Evolutionary conservation across 2,113 vertebrate genomes (phyloP), one percentile per base, ranked within the genome.

Genomic region (Periophthalmus modestus): DNA sequence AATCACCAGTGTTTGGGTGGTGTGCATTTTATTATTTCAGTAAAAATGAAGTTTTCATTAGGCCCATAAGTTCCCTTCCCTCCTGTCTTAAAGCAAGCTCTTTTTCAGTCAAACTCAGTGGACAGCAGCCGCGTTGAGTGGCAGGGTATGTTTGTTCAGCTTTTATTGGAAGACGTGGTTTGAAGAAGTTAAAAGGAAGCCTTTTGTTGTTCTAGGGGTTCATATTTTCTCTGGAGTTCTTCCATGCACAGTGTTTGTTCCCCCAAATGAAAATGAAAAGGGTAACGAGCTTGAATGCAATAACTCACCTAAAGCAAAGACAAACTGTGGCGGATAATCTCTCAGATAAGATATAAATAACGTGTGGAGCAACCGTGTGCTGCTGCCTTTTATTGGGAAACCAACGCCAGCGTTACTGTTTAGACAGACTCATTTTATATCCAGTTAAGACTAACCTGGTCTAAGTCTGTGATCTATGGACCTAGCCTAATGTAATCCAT

Each of bases 131-230:
- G 83, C 80, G 88, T 89, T 91, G 88, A 86, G 85, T 91, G 88
- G 92, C 90, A 82, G 80, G 75, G 50, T 90, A 87, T 95, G 94
- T 95, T 96, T 95, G 92, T 93, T 93, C 94, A 94, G 95, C 94
- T 95, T 95, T 94, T 92, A 92, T 93, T 93, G 91, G 91, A 91
- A 93, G 92, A 94, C 72, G 90, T 87, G 94, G 92, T 91, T 90
- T 89, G 89, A 92, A 92, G 88, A 94, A 93, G 89, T 95, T 94
- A 92, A 95, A 95, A 94, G 88, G 89, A 91, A 89, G 82, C 78
- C 88, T 87, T 89, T 91, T 94, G 92, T 92, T 95, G 88, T 95
- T 96, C 91, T 91, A 91, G 68, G 91, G 77, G 84, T 92, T 93
- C 84, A 80, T 92, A 90, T 93, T 93, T 92, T 92, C 89, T 89